A percentile compares a stretch with the other conserved stretches of the same genome.
These are phyloP conservation scores for Aphelinus atriplicis DNA, from an alignment of 1,140 invertebrate genomes.

Conservation along the genomic window DNA sequence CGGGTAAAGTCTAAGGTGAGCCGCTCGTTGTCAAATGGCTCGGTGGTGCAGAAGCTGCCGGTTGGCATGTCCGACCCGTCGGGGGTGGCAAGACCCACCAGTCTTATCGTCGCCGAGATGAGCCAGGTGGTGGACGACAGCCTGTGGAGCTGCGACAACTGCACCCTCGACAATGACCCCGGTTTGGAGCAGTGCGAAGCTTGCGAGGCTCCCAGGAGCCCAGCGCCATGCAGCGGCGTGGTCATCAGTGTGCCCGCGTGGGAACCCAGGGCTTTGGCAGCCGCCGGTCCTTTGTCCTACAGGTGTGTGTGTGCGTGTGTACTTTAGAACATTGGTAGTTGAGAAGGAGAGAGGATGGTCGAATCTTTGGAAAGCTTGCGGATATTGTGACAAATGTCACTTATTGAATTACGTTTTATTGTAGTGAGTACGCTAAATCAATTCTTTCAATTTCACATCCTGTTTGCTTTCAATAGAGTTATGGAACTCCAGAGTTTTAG, in stretches of 20 bases:
- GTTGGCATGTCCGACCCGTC: constrained; percentile 42
- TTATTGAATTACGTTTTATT: not conserved
- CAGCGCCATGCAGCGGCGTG: constrained; percentile 65
- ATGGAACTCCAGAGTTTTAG: too few species aligned
- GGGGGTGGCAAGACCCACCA: constrained; percentile 56
- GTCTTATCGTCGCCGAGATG: constrained; percentile 57
- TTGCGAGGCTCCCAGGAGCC: constrained; percentile 71
- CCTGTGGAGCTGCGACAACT: constrained; percentile 71
- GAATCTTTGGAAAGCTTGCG: not conserved
- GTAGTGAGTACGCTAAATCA: too few species aligned
- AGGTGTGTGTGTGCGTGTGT: constrained; percentile 52
- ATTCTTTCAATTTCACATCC: too few species aligned
- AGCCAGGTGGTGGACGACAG: constrained; percentile 50
- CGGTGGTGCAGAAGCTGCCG: constrained; percentile 59
- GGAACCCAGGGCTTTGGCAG: constrained; percentile 62
- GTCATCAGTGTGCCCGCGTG: constrained; percentile 67
- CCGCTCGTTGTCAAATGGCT: constrained; percentile 67
- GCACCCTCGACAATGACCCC: constrained; percentile 69
- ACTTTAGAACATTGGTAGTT: too few species aligned
- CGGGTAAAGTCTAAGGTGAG: constrained; percentile 70
- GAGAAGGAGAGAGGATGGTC: too few species aligned
- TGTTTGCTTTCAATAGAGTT: too few species aligned
- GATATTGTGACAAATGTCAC: not conserved
- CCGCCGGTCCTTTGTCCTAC: constrained; percentile 69
- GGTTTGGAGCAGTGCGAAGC: constrained; percentile 70